phyloP scores from a whole-genome alignment of 2,888 invertebrate species.

The Pocota personata region DNA sequence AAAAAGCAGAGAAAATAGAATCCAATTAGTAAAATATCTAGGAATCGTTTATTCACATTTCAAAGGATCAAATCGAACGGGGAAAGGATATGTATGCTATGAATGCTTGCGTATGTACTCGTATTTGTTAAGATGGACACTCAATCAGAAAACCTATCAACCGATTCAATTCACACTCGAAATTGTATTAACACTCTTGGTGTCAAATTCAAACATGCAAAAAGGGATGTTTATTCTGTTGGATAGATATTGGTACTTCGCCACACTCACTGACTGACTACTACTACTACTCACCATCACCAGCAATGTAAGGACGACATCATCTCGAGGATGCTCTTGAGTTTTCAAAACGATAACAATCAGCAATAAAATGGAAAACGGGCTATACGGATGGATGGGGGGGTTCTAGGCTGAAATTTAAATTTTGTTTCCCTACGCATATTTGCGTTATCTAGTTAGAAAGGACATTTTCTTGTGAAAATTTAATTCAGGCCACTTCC shows the following conservation, averaged over 20 bases:
- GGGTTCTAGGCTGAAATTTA: conserved; percentile 4
- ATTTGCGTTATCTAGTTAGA: conserved; percentile 12
- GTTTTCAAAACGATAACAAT: conserved; percentile 64
- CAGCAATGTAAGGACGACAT: conserved; percentile 23
- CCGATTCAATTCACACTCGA: conserved; percentile 66
- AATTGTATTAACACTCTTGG: conserved; percentile 71
- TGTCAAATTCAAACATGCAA: conserved; percentile 72
- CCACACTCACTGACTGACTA: not conserved
- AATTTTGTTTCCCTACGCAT: conserved; percentile 13
- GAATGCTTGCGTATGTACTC: not conserved
- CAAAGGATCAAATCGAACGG: conserved; percentile 62
- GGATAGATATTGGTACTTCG: conserved; percentile 34
- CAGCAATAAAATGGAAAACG: conserved; percentile 48
- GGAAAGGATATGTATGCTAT: not conserved
- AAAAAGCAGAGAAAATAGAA: conserved; percentile 27
- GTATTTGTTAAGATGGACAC: conserved; percentile 17
- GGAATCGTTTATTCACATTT: conserved; percentile 60
- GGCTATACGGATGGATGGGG: not conserved
- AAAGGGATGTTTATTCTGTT: conserved; percentile 32
- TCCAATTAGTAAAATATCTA: conserved; percentile 61
- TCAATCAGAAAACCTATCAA: conserved; percentile 67
- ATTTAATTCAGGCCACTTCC: conserved; percentile 41
- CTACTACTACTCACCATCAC: too few relatives aligned
- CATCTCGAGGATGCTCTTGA: conserved; percentile 59
- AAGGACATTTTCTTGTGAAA: conserved; percentile 9